Conservation (phyloP, 2,888 invertebrate species). For the Onthophagus sagittarius region DNA sequence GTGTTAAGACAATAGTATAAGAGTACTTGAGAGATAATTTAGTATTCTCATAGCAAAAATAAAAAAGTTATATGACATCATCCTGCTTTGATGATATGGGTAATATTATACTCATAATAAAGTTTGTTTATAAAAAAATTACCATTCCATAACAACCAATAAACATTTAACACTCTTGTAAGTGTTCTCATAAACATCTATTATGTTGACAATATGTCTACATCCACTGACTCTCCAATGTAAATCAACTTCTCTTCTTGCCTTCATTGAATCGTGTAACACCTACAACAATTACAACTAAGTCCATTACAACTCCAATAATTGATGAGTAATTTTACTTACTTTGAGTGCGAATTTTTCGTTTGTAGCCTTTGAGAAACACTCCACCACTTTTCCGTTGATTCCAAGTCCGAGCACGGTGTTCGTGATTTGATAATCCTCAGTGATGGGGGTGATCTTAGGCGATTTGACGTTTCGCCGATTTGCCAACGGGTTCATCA, state of each 20-base stretch:
- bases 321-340: constrained; percentile 28
- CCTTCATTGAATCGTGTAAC: constrained; percentile 87
- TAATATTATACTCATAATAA: too few species aligned
- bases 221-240: constrained; percentile 93
- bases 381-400: constrained; percentile 98
- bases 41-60: too few species aligned
- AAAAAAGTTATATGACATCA: too few species aligned
- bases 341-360: constrained; percentile 91
- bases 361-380: constrained; percentile 69
- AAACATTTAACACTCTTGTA: constrained; percentile 89
- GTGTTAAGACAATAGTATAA: too few species aligned
- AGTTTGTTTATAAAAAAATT: constrained; percentile 33
- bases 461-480: constrained; percentile 48
- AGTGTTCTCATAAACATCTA: constrained; percentile 96
- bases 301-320: constrained; percentile 19
- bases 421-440: constrained; percentile 89
- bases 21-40: too few species aligned
- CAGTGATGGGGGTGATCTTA: constrained; percentile 78
- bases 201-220: constrained; percentile 85
- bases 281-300: constrained; percentile 57
- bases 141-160: constrained; percentile 99
- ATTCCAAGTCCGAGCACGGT: constrained; percentile 95
- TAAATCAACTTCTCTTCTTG: constrained; percentile 90
- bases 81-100: too few species aligned
- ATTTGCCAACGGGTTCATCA: constrained; percentile 6